These are phyloP conservation scores for Heliocidaris erythrogramma DNA, from an alignment of 35 echinoderm and acorn worm species.

Conservation along the genomic window DNA sequence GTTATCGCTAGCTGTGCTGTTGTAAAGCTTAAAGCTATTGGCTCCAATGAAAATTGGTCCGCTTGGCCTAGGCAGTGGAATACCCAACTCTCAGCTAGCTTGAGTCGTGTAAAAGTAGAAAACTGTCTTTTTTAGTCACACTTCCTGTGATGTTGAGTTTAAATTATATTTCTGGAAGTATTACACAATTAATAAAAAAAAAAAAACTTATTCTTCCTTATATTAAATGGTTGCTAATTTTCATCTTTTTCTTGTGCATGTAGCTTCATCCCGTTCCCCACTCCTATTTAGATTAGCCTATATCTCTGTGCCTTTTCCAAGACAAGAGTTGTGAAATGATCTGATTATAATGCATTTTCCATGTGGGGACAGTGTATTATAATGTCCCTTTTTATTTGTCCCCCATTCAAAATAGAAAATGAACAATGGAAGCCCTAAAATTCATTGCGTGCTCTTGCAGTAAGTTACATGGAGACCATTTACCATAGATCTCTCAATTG, in stretches of 20 bases:
- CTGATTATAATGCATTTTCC: not conserved
- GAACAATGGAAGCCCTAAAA: not conserved
- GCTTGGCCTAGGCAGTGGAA: too few species aligned
- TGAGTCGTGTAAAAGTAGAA: too few species aligned
- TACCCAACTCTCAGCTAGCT: too few species aligned
- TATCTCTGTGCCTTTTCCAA: not conserved
- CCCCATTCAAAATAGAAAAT: not conserved
- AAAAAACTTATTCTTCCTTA: too few species aligned
- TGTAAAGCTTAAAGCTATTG: not conserved
- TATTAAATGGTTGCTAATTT: too few species aligned
- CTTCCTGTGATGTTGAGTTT: too few species aligned
- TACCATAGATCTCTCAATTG: not conserved
- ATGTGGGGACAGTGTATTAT: not conserved
- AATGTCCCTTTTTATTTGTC: not conserved
- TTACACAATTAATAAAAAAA: too few species aligned
- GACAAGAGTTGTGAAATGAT: not conserved
- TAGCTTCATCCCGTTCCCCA: too few species aligned
- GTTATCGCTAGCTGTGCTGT: constrained; percentile 26
- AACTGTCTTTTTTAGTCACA: too few species aligned
- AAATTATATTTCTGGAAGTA: too few species aligned
- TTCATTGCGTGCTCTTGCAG: not conserved
- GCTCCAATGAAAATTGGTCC: too few species aligned
- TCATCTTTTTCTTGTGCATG: too few species aligned
- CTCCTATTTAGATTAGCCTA: not conserved
- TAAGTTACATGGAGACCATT: not conserved